Percentiles rank a stretch among this genome's conserved stretches.
Evolutionary conservation across 2,113 vertebrate species (phyloP).

Genomic region (Rissa tridactyla): DNA sequence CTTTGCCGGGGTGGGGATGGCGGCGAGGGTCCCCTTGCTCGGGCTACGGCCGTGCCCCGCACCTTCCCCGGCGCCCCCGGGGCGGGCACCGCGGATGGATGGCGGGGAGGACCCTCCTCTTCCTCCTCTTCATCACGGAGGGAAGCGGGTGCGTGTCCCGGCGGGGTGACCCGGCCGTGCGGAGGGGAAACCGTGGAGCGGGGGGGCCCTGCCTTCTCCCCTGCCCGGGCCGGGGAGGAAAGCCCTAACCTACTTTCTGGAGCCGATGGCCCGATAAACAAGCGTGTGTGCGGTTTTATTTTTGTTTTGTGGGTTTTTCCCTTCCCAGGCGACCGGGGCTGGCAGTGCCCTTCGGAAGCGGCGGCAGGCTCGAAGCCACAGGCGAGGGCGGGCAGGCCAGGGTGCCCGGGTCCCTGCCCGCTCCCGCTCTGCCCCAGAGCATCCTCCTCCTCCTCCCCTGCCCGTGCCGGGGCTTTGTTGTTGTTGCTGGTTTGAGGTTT

Average conservation of each 20-base stretch:
- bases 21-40: neutral
- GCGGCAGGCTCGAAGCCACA: neutral
- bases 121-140: neutral
- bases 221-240: neutral
- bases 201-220: neutral
- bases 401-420: neutral
- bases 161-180: neutral
- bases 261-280: neutral
- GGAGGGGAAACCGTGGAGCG: neutral
- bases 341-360: neutral
- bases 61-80: neutral
- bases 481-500: neutral
- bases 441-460: neutral
- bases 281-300: neutral
- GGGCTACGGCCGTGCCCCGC: neutral
- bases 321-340: neutral
- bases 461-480: neutral
- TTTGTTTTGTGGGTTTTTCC: neutral
- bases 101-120: neutral
- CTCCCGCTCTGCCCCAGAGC: neutral
- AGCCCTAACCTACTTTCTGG: slow-evolving; percentile 21
- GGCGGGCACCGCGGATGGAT: neutral
- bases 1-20: neutral
- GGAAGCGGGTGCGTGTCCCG: neutral
- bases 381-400: neutral